Percentiles rank a stretch among this genome's conserved stretches.
These are phyloP conservation scores for Synergus umbraculus DNA, from an alignment of 2,888 invertebrate species.

Conservation along the genomic window DNA sequence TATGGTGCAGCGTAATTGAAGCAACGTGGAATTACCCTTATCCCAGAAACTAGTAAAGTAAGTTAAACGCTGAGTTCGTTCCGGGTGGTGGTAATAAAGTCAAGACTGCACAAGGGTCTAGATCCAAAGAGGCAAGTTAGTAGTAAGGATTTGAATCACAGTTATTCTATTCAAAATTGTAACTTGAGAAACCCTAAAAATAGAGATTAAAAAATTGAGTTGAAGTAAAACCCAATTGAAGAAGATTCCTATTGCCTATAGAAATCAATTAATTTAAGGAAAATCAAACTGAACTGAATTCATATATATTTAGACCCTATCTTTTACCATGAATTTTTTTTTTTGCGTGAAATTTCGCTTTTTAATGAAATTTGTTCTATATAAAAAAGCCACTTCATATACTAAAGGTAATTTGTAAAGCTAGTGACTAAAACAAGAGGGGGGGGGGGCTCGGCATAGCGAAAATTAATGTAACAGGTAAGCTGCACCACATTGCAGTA, in stretches of 20 bases:
- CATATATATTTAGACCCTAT: too few relatives aligned
- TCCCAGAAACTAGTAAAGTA: conserved; percentile 40
- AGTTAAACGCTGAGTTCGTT: conserved; percentile 33
- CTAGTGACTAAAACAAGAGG: conserved; percentile 29
- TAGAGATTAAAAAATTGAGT: too few relatives aligned
- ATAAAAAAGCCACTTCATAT: neutral
- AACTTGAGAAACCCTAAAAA: neutral
- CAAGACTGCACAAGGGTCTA: neutral
- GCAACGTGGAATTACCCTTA: conserved; percentile 36
- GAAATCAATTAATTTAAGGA: too few relatives aligned
- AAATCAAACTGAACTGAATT: too few relatives aligned
- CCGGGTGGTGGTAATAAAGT: conserved; percentile 25
- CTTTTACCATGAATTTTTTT: too few relatives aligned
- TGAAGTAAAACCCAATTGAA: too few relatives aligned
- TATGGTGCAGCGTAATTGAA: conserved; percentile 22
- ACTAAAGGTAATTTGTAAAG: neutral
- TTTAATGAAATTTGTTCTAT: too few relatives aligned
- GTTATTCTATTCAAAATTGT: neutral
- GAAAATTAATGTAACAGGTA: conserved; percentile 62
- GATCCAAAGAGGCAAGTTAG: conserved; percentile 8
- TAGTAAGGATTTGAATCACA: neutral
- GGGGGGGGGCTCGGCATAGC: neutral
- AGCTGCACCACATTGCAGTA: conserved; percentile 59
- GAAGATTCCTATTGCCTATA: too few relatives aligned
- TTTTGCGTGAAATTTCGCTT: too few relatives aligned